phyloP scores from a whole-genome alignment of 2,888 invertebrate genomes.

The Hipparchia semele region DNA sequence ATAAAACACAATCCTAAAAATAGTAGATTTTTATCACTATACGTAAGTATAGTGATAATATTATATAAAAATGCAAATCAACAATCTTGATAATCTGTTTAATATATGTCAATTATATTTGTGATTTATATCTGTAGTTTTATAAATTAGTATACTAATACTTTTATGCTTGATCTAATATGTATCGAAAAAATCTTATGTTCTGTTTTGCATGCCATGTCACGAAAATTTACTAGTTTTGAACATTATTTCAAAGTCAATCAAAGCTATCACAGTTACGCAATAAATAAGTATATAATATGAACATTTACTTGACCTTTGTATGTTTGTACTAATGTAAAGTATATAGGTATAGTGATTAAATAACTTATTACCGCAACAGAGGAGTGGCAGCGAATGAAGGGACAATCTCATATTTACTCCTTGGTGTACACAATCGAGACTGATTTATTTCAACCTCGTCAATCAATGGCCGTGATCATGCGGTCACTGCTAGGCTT shows the following conservation, averaged over 20 bases:
- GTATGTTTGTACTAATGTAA: not conserved
- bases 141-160: too few relatives aligned
- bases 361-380: constrained; percentile 48
- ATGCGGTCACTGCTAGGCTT: constrained; percentile 19
- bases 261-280: constrained; percentile 8
- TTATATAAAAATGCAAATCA: not conserved
- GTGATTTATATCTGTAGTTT: not conserved
- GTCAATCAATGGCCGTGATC: constrained; percentile 55
- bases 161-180: too few relatives aligned
- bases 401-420: constrained; percentile 51
- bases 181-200: too few relatives aligned
- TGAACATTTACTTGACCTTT: constrained; percentile 10
- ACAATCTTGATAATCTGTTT: not conserved
- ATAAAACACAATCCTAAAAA: too few relatives aligned
- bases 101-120: not conserved
- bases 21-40: too few relatives aligned
- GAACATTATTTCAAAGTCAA: not conserved
- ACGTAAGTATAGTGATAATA: too few relatives aligned
- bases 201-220: not conserved
- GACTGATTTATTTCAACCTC: constrained; percentile 66
- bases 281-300: constrained; percentile 4
- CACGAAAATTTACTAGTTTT: not conserved
- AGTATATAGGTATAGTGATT: not conserved
- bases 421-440: constrained; percentile 54
- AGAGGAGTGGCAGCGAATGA: constrained; percentile 45